A percentile compares a stretch with the other conserved stretches of the same genome.
phyloP scores from a whole-genome alignment of 2,113 vertebrate genomes.

The Bagarius yarrelli region DNA sequence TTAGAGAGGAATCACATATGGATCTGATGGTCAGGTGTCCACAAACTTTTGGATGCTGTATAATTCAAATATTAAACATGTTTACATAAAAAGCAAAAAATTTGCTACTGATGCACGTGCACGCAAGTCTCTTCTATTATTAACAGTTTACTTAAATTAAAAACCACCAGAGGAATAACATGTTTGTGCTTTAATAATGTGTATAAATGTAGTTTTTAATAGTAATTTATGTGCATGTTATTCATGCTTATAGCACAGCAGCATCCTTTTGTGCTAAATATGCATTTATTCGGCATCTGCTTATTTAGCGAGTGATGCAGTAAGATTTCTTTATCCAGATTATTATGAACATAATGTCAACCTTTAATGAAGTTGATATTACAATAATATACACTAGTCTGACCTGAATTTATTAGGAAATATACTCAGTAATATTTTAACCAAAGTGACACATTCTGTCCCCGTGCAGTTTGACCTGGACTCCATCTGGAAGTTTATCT shows the following conservation, averaged over 20 bases:
- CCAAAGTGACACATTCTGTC: constrained; percentile 17
- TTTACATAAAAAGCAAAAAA: not conserved
- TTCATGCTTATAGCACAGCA: not conserved
- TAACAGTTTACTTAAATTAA: not conserved
- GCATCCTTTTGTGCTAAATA: constrained; percentile 26
- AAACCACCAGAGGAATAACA: not conserved
- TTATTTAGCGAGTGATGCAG: not conserved
- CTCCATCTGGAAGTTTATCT: constrained; percentile 97
- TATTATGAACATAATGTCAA: not conserved
- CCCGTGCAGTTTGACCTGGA: constrained; percentile 90
- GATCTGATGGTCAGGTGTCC: no score
- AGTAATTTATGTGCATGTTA: constrained; percentile 1
- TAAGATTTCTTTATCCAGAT: not conserved
- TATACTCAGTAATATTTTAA: not conserved
- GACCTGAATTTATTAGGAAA: not conserved
- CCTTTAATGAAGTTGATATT: not conserved
- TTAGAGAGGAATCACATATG: no score
- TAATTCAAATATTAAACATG: no score
- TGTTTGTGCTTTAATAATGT: not conserved
- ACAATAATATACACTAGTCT: not conserved
- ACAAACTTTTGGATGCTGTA: no score
- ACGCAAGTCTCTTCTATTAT: not conserved
- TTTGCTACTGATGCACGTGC: not conserved
- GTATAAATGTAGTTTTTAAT: constrained; percentile 7
- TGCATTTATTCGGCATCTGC: not conserved